Base-by-base conservation (phyloP, 2,888 invertebrate species). In the Thera obeliscata region DNA sequence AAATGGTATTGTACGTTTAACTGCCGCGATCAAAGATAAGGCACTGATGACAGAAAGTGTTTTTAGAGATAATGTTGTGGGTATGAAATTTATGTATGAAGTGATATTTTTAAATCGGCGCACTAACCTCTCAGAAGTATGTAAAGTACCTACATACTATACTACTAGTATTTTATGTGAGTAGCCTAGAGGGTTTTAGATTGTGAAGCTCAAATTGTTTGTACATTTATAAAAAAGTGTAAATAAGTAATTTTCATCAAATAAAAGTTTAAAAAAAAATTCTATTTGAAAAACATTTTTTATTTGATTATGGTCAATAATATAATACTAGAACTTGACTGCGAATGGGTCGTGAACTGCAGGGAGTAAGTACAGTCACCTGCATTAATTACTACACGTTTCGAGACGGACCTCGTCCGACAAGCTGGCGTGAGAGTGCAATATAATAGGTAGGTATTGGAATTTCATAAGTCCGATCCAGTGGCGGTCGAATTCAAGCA, bases 1-100 rank as follows among this genome's bases (percentile, higher is more conserved):
- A 81, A 89, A 88, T 85, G 87, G 85, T 80, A 77, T 81, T 79
- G 81, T 77, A 77, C 77, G 80, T 82, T 87, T 84, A 87, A 85
- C 81, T 86, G 81, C 80, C 79, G 79, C 78, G 71, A 76, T 77
- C 73, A 73, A 75, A 80, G 76, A 75, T 71, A 63, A 61, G 50
- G 58, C 12, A 58, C 54, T 36, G 48, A 48, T 36, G 8, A 8
- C 52, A 52, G 33, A 52, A 50, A 22, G 5, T 50, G 1, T 50
- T 46, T n/a, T 46, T 9, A 9, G 2, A 46, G 7, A 9, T 46
- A 46, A 46, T 46, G 5, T 5, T 41, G 5, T 22, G 22, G 22
- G 22, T 22, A 22, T 22, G 22, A 22, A 68, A 64, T 64, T 61
- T 64, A 55, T 33, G 22, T 55, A 63, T 59, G 12, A 66, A 64